phyloP scores from a whole-genome alignment of 1,140 invertebrate genomes.

The fruit fly (Drosophila melanogaster) region Release_6_plus_ISO1_MT NT_037436.4:14910501-14911000 shows the following conservation, averaged over 20 bases:
- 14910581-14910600: slow-evolving; percentile 38
- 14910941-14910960: too few species aligned
- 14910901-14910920: too few species aligned
- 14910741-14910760: slow-evolving; percentile 19
- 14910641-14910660: slow-evolving; percentile 38
- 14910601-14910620: slow-evolving; percentile 36
- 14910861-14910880: background rate
- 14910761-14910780: slow-evolving; percentile 13
- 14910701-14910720: slow-evolving; percentile 39
- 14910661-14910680: slow-evolving; percentile 40
- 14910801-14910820: slow-evolving; percentile 33
- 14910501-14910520: slow-evolving; percentile 50
- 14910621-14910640: slow-evolving; percentile 48
- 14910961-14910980: too few species aligned
- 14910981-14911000: too few species aligned
- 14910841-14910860: background rate
- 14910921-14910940: too few species aligned
- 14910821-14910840: slow-evolving; percentile 20
- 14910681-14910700: slow-evolving; percentile 19
- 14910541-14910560: slow-evolving; percentile 49
- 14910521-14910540: background rate
- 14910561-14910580: slow-evolving; percentile 44
- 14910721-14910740: slow-evolving; percentile 27
- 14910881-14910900: too few species aligned
- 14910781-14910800: slow-evolving; percentile 29